Evolutionary conservation across 1,140 invertebrate species (phyloP).

Genomic region (Paraescarpia echinospica): DNA sequence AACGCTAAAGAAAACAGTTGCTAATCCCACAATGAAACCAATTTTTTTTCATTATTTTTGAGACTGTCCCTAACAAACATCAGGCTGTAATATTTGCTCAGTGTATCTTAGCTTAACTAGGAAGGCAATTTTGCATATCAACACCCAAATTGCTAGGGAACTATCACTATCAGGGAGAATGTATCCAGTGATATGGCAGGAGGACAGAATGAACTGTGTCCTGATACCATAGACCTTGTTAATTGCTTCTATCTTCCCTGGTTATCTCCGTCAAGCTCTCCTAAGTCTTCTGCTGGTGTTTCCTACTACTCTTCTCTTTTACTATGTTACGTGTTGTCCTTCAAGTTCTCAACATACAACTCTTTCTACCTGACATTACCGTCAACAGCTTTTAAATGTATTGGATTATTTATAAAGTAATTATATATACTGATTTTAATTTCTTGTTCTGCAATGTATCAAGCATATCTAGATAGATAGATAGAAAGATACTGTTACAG

Average conservation of each 20-base stretch:
- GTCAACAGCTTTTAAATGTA: too few species aligned
- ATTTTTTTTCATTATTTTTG: background rate
- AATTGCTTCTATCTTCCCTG: background rate
- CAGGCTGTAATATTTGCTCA: background rate
- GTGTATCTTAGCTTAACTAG: background rate
- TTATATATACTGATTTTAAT: too few species aligned
- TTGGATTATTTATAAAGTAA: too few species aligned
- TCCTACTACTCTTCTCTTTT: too few species aligned
- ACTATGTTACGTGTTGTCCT: too few species aligned
- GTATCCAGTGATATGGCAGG: background rate
- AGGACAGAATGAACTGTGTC: background rate
- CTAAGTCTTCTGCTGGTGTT: too few species aligned
- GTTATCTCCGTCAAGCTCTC: too few species aligned
- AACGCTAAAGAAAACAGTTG: background rate
- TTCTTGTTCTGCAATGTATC: too few species aligned
- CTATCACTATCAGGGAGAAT: background rate
- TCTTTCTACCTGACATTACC: too few species aligned
- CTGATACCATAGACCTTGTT: background rate
- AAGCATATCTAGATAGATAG: too few species aligned
- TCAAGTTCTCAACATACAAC: too few species aligned
- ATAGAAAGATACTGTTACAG: too few species aligned
- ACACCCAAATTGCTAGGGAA: background rate
- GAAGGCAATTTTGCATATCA: background rate
- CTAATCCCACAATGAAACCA: background rate
- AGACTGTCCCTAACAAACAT: background rate